phyloP scores from a whole-genome alignment of 2,888 invertebrate genomes.

The Flabesymbios commensalis region DNA sequence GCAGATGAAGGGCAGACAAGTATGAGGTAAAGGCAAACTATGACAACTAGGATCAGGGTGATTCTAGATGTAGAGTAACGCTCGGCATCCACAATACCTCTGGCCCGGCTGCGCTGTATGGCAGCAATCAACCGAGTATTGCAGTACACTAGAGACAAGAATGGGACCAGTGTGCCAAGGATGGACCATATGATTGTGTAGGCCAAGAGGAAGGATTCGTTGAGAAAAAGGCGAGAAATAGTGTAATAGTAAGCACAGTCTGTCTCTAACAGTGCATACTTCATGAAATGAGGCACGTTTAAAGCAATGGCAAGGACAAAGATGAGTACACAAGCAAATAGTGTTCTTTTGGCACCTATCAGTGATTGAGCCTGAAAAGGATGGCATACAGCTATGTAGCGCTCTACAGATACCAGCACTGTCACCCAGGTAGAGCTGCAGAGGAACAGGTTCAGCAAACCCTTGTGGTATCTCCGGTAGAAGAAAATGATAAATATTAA shows the following conservation, averaged over 20 bases:
- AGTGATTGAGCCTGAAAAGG: conserved; percentile 72
- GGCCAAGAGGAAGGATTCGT: conserved; percentile 14
- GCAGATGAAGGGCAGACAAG: conserved; percentile 54
- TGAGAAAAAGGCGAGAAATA: background rate
- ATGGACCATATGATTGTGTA: conserved; percentile 51
- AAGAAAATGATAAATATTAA: no score
- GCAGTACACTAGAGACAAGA: conserved; percentile 48
- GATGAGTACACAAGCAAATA: conserved; percentile 69
- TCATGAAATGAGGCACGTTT: conserved; percentile 67
- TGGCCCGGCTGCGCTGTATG: conserved; percentile 3
- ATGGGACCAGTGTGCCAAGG: conserved; percentile 50
- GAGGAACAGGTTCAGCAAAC: background rate
- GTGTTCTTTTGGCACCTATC: conserved; percentile 66
- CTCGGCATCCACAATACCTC: background rate
- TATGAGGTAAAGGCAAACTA: conserved; percentile 50
- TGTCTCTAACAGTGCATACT: conserved; percentile 30
- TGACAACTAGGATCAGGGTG: conserved; percentile 49
- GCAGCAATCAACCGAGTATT: conserved; percentile 43
- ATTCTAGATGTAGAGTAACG: conserved; percentile 34
- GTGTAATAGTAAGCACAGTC: background rate
- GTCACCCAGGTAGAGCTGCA: conserved; percentile 72
- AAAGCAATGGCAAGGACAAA: conserved; percentile 70
- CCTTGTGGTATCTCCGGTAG: background rate
- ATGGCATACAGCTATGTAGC: conserved; percentile 76
- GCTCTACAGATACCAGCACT: conserved; percentile 73